Conservation (phyloP, 2,888 invertebrate genomes). For the Tromatobia lineatoria region DNA sequence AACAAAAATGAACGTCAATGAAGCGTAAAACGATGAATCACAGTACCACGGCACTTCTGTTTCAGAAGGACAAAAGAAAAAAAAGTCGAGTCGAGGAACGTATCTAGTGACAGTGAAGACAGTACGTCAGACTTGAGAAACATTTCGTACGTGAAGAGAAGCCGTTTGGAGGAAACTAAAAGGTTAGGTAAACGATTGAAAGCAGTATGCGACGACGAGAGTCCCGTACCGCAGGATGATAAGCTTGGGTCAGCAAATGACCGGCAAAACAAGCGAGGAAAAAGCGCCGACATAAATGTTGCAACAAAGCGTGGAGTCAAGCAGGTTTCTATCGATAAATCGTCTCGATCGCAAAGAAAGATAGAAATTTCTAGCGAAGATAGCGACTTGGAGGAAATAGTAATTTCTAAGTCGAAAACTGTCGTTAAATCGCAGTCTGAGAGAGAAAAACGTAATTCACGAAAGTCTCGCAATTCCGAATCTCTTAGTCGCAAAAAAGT, state of each 20-base stretch:
- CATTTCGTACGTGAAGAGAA: constrained; percentile 60
- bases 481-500: neutral
- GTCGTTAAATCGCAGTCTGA: constrained; percentile 9
- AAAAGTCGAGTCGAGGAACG: constrained; percentile 66
- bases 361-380: constrained; percentile 8
- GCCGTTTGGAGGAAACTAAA: constrained; percentile 44
- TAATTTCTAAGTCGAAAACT: neutral
- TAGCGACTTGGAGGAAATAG: constrained; percentile 27
- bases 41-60: constrained; percentile 77
- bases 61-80: constrained; percentile 78
- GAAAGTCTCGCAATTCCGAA: neutral
- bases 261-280: neutral
- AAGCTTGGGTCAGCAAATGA: neutral
- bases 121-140: constrained; percentile 52
- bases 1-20: constrained; percentile 38
- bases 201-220: constrained; percentile 69
- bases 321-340: neutral
- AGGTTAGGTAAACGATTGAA: constrained; percentile 52
- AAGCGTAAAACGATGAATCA: constrained; percentile 72
- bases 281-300: neutral
- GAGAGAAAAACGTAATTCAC: neutral
- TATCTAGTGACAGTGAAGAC: constrained; percentile 59
- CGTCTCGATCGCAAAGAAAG: neutral
- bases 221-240: constrained; percentile 21
- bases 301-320: constrained; percentile 6